Evolutionary conservation across 2,888 invertebrate genomes (phyloP), one percentile per base, ranked within the genome.

Genomic region (Crepidodera aurea): DNA sequence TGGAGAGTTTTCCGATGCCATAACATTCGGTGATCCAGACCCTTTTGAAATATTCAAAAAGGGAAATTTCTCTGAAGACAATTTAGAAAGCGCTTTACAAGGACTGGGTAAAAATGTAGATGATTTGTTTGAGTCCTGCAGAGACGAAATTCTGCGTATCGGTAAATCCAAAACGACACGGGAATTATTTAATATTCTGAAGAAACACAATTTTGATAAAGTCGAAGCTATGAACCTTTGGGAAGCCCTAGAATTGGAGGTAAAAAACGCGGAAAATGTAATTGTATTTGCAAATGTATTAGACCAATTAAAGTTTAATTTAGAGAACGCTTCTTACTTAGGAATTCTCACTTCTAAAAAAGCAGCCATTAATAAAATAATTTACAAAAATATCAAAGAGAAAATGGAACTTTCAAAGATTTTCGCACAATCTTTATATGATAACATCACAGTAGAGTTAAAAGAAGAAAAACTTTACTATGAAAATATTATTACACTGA

Each of bases 401-500:
- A 50, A 48, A 19, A 18, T 59, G 59, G n/a, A 51, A 25, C 10
- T 66, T 5, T 58, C 60, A 2, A 60, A 56, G 22, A 56, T 64
- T n/a, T 66, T 39, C 12, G 66, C 62, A 0, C 54, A 66, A 51
- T 48, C 62, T 10, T 22, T 64, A 2, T 50, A 56, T 32, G 27
- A 54, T 7, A 46, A 50, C 10, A 50, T 18, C 3, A 56, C 48
- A 8, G 44, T 48, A 7, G 48, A 50, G n/a, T 27, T 58, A 16
- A 37, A 46, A 15, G 46, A 54, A 12, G 44, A 50, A 19, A 60
- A 57, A 19, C 13, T 19, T 13, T 15, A 54, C 1, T 27, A 60
- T n/a, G 15, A 44, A 25, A 12, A 29, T 13, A 50, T 59, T 22
- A 32, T 59, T 15, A 39, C 32, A 8, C 40, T 63, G 2, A 46